These are phyloP conservation scores for Arctocebus calabarensis DNA, from an alignment of 2,797 vertebrate genomes.

Conservation along the genomic window DNA sequence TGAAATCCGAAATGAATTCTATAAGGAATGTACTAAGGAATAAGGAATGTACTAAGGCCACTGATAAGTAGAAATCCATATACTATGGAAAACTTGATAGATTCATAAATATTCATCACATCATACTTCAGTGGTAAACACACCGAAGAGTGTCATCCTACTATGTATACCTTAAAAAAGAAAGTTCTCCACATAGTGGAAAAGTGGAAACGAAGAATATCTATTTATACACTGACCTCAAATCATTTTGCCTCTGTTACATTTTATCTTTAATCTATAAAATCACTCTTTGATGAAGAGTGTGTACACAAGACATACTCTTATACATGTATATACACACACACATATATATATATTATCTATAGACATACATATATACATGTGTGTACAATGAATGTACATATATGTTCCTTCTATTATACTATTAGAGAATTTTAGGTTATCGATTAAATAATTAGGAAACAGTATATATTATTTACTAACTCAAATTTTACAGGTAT, in stretches of 20 bases:
- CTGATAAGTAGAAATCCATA: slow-evolving; percentile 59
- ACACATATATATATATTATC: not conserved
- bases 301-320: not conserved
- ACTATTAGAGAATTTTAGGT: not conserved
- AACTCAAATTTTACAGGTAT: not conserved
- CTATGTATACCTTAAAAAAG: too few species aligned
- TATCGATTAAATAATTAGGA: not conserved
- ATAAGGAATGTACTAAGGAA: slow-evolving; percentile 34
- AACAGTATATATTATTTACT: not conserved
- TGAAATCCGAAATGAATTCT: slow-evolving; percentile 73
- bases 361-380: too few species aligned
- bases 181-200: not conserved
- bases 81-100: slow-evolving; percentile 60
- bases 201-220: not conserved
- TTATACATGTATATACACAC: not conserved
- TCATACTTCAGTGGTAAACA: slow-evolving; percentile 23
- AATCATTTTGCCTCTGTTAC: not conserved
- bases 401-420: not conserved
- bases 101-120: slow-evolving; percentile 70
- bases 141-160: not conserved
- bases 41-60: slow-evolving; percentile 12
- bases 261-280: not conserved
- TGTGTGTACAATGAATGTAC: not conserved
- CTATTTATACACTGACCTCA: not conserved
- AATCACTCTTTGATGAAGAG: not conserved